Base-by-base conservation (phyloP, 1,140 invertebrate genomes). In the Bombus pascuorum region DNA sequence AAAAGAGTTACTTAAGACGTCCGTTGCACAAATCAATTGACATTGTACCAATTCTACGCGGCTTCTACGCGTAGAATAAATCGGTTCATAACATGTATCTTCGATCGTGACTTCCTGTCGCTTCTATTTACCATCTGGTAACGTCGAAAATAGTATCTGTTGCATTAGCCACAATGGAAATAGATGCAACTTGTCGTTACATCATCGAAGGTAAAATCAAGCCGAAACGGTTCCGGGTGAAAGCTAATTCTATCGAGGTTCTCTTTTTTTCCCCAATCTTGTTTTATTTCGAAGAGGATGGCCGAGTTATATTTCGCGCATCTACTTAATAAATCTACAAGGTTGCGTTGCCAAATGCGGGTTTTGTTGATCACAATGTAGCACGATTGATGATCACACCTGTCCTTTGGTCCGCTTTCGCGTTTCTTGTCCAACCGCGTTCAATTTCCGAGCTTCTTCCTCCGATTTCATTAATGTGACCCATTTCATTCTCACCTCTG, bases 111-210 rank as follows among this genome's bases (percentile, higher is more conserved):
- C 70, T 85, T 74, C 44, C 37, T 81, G 57, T 78, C 78, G 57
- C 44, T 73, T 81, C 70, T 85, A 79, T 85, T 85, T 85, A 85
- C 70, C 68, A 85, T 81, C 44, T 32, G 77, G 44, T 37, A n/a
- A 8, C 15, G 70, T 65, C 70, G 22, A 73, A 81, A 85, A 85
- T 85, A 85, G 70, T 62, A 32, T 53, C 74, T 81, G 70, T 85
- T 81, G 83, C 83, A 85, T 66, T 81, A 53, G 77, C 59, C 15
- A 85, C 83, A 85, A 81, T 85, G 18, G 70, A 85, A 85, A 85
- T 85, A 85, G 83, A 85, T 85, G 57, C 83, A 62, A 66, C 34
- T 44, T 72, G 78, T 81, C 57, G 83, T 85, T 85, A 81, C 83
- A 34, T 85, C 83, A 85, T 81, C 78, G 83, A 74, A 85, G 37